phyloP scores from a whole-genome alignment of 2,888 invertebrate species.

The Hyalella azteca region DNA sequence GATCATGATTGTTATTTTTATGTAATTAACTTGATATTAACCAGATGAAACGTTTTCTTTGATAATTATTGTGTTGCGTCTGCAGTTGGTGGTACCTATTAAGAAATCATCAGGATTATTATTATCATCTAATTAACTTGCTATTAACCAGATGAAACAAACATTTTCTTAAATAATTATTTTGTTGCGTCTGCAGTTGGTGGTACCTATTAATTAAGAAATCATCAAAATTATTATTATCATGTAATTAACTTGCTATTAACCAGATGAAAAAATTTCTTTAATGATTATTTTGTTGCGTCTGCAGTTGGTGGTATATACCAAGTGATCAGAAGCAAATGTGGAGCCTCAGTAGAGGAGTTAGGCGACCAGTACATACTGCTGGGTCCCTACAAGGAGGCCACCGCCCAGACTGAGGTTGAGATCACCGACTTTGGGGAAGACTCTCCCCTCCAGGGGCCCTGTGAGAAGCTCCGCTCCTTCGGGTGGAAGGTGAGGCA shows the following conservation, averaged over 20 bases:
- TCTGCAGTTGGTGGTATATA: constrained; percentile 96
- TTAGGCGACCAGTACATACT: constrained; percentile 97
- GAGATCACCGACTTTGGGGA: constrained; percentile 88
- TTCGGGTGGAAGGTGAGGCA: constrained; percentile 84
- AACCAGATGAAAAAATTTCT: too few species aligned
- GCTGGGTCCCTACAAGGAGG: constrained; percentile 93
- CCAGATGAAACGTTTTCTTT: too few species aligned
- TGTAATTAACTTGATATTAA: too few species aligned
- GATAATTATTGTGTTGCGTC: background rate
- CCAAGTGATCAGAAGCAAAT: constrained; percentile 97
- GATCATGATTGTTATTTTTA: too few species aligned
- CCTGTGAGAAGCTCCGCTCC: constrained; percentile 78
- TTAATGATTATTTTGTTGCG: background rate
- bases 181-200: background rate
- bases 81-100: too few species aligned
- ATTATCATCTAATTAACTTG: too few species aligned
- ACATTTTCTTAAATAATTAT: too few species aligned
- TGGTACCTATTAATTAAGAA: background rate
- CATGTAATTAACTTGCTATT: too few species aligned
- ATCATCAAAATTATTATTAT: background rate
- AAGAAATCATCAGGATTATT: too few species aligned
- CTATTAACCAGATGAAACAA: too few species aligned
- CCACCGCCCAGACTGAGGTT: constrained; percentile 90
- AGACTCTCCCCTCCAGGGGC: constrained; percentile 75
- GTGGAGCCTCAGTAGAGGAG: constrained; percentile 94